Evolutionary conservation across 2,797 vertebrate genomes (phyloP), one percentile per base, ranked within the genome.

Genomic region (Aeoliscus strigatus): DNA sequence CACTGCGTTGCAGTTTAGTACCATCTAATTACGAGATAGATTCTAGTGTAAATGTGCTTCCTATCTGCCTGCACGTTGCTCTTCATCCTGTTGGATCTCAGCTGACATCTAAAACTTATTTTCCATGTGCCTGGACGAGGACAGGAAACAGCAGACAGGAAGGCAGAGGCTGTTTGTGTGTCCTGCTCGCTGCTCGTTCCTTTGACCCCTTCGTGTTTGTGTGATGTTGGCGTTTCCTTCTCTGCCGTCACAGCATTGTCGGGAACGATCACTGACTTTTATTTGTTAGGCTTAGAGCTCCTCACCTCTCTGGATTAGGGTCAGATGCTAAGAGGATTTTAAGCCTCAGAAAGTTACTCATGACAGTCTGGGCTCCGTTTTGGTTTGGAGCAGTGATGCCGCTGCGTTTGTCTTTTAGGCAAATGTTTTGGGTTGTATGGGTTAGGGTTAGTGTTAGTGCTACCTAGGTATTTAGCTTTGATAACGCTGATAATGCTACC

Each of bases 71-170:
- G 17, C 36, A 7, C 27, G 46, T 51, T 9, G 46, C 25, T 63
- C 27, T 48, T 38, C 42, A 52, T 66, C 58, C 69, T 67, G 67
- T 65, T 59, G 12, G 44, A 24, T 50, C 45, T 11, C 38, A 17
- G 23, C 37, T 23, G 14, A 38, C 30, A 32, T 66, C 30, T 57
- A 64, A 16, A 64, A 16, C 69, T 63, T 32, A 16, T 74, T 83
- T 83, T 69, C 78, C 81, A 80, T 70, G 60, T 77, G 59, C 69
- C 66, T 63, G 54, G 31, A 28, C 52, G 43, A 14, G 67, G 79
- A 75, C 81, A 85, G 85, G 84, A 88, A 84, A 75, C 59, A 55
- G 76, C 62, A 66, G 63, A 65, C 62, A 79, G 77, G 81, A 84
- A 82, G 66, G 39, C 32, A 28, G 57, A 75, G 69, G 64, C 39